Base-by-base conservation (phyloP, 2,888 invertebrate genomes). In the Junonia oenone region DNA sequence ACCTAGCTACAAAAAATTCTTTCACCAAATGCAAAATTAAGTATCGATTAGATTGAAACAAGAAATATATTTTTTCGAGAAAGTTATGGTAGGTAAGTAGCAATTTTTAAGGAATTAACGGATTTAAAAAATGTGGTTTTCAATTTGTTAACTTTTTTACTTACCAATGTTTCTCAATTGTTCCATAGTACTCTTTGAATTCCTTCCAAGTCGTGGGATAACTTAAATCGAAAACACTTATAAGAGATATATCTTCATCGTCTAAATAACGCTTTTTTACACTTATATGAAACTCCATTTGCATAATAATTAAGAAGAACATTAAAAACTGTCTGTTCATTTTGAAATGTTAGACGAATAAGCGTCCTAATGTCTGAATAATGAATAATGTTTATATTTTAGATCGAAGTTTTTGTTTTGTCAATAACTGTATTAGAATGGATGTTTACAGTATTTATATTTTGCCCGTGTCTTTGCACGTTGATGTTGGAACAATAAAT, bases 91-190 rank as follows among this genome's bases (percentile, higher is more conserved):
- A n/a, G n/a, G n/a, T n/a, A n/a, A n/a, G n/a, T n/a, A n/a, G n/a
- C n/a, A n/a, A n/a, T n/a, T n/a, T n/a, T n/a, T n/a, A n/a, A n/a
- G n/a, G n/a, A n/a, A n/a, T n/a, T n/a, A n/a, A n/a, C n/a, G n/a
- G n/a, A n/a, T n/a, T n/a, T n/a, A n/a, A n/a, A n/a, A n/a, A n/a
- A n/a, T n/a, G n/a, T n/a, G n/a, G n/a, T n/a, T n/a, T n/a, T n/a
- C n/a, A n/a, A n/a, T n/a, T n/a, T n/a, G n/a, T n/a, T n/a, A n/a
- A n/a, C n/a, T n/a, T n/a, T n/a, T n/a, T n/a, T n/a, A n/a, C n/a
- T 71, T 46, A 83, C 83, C 81, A 80, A 31, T 65, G 65, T 50
- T 71, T 81, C 33, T 80, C 76, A 13, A 82, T 31, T 1, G 80
- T 77, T 0, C 63, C 63, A 51, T 81, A 82, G 50, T 76, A 81